Evolutionary conservation across 2,797 vertebrate genomes (phyloP).

Genomic region (Oreonectes daqikongensis): DNA sequence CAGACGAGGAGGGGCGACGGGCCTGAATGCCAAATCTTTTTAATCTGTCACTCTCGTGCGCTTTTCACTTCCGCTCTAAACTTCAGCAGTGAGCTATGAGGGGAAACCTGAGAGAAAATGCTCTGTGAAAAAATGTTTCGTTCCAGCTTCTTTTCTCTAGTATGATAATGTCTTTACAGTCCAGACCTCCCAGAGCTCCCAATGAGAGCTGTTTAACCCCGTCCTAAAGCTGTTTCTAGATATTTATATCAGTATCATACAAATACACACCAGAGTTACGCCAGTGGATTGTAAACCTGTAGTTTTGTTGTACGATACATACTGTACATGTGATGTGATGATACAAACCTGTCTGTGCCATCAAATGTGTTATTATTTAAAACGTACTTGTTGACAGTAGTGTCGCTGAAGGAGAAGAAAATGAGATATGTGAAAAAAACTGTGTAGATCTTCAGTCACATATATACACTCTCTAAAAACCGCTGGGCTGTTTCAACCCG

Average conservation of each 20-base stretch:
- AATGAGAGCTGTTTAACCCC: not conserved
- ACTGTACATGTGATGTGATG: no score
- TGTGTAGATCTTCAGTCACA: no score
- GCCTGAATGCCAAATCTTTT: not conserved
- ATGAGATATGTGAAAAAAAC: no score
- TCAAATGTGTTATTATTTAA: no score
- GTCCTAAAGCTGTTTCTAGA: not conserved
- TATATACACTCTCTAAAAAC: no score
- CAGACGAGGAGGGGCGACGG: slow-evolving; percentile 38
- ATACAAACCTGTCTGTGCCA: no score
- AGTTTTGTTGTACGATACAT: no score
- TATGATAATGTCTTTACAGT: slow-evolving; percentile 1
- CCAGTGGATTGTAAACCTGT: no score
- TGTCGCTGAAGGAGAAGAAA: no score
- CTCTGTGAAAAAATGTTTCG: no score
- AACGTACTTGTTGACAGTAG: no score
- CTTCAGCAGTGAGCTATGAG: not conserved
- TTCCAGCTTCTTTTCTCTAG: not conserved
- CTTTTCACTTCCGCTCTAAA: not conserved
- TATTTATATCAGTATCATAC: not conserved
- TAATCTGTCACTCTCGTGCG: not conserved
- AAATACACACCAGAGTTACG: not conserved
- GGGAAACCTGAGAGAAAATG: not conserved
- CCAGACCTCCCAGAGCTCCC: not conserved
- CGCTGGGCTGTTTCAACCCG: no score